A percentile compares a stretch with the other conserved stretches of the same genome.
These are phyloP conservation scores for Urocynchramus pylzowi DNA, from an alignment of 2,113 vertebrate genomes.

Conservation along the genomic window DNA sequence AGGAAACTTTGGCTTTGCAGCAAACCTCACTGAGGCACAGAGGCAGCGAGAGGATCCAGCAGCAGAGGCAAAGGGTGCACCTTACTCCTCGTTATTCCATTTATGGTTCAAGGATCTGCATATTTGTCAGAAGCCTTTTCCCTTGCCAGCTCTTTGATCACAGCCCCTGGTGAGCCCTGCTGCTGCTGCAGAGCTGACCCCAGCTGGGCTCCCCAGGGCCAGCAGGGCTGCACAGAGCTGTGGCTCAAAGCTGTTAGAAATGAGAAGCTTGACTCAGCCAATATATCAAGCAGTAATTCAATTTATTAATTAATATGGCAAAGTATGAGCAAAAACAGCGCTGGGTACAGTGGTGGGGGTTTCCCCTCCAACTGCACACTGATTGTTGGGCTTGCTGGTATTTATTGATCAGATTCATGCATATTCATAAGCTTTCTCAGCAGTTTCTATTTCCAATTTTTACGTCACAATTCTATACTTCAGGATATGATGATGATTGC, in stretches of 20 bases:
- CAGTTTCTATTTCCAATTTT: no score
- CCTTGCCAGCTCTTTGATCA: background rate
- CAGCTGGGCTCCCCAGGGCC: background rate
- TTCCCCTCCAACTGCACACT: no score
- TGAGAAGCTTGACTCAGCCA: no score
- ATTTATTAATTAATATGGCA: no score
- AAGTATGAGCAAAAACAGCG: no score
- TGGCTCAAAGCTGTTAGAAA: background rate
- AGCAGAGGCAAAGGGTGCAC: background rate
- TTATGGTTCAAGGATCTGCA: background rate
- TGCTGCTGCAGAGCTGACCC: background rate
- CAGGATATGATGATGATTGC: no score
- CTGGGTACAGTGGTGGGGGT: no score
- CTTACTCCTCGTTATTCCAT: background rate
- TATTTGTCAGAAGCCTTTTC: background rate
- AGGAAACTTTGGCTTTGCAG: background rate
- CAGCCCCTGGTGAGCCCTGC: background rate
- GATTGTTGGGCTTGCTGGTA: no score
- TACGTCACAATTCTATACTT: no score
- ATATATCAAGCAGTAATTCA: no score
- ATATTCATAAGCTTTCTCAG: no score
- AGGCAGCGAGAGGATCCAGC: background rate
- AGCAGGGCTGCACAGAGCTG: accelerated
- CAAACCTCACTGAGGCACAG: background rate
- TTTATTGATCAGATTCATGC: no score